Percentiles rank a stretch among this genome's conserved stretches.
Conservation (phyloP, 2,888 invertebrate genomes). For the Spilosoma lubricipeda region DNA sequence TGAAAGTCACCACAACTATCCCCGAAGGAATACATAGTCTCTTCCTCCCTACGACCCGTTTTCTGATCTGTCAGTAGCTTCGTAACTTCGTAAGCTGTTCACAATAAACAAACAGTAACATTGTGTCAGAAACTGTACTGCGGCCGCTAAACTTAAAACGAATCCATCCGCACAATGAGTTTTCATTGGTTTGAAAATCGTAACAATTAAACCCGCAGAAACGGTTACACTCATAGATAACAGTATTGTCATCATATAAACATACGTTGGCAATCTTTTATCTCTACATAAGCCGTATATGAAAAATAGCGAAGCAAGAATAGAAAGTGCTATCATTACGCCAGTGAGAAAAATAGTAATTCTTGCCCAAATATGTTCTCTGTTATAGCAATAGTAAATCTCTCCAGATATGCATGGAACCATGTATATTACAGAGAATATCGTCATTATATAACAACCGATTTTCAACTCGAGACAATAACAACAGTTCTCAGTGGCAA, state of each 20-base stretch:
- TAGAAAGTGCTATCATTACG: background rate
- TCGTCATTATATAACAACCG: slow-evolving; percentile 57
- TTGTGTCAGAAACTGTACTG: background rate
- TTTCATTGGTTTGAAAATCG: background rate
- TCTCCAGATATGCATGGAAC: slow-evolving; percentile 12
- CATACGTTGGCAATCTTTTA: background rate
- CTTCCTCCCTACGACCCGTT: background rate
- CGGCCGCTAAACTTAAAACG: background rate
- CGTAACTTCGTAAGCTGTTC: background rate
- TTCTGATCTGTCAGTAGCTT: background rate
- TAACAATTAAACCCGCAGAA: background rate
- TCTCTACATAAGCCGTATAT: background rate
- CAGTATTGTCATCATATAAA: slow-evolving; percentile 4
- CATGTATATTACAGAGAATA: slow-evolving; percentile 49
- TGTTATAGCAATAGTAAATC: slow-evolving; percentile 6
- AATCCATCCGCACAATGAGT: background rate
- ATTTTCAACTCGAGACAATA: slow-evolving; percentile 13
- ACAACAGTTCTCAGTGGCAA: slow-evolving; percentile 9
- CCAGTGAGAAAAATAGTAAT: background rate
- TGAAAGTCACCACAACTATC: background rate
- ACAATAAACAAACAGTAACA: slow-evolving; percentile 5
- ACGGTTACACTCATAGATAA: background rate
- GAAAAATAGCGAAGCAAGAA: slow-evolving; percentile 6
- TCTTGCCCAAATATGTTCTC: background rate
- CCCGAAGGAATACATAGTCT: background rate